Evolutionary conservation across 2,113 vertebrate species (phyloP).

Genomic region (Atherinomorus stipes): DNA sequence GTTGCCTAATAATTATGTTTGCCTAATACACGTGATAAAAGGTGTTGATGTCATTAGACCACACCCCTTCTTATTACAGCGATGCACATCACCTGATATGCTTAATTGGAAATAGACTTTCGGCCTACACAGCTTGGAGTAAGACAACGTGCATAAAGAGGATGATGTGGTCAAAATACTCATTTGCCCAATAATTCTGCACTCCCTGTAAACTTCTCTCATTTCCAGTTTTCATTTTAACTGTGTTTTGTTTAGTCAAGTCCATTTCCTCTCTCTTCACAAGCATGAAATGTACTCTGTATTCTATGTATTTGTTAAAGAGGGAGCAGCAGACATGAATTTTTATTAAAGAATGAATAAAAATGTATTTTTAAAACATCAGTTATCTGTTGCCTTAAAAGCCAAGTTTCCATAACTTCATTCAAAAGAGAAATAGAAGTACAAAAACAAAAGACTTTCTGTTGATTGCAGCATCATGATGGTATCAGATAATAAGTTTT

Average conservation of each 20-base stretch:
- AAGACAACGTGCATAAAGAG: too few relatives aligned
- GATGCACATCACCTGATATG: too few relatives aligned
- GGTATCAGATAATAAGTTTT: background rate
- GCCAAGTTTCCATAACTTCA: background rate
- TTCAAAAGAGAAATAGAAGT: background rate
- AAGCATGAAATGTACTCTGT: slow-evolving; percentile 24
- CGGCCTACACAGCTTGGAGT: too few relatives aligned
- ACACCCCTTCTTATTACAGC: too few relatives aligned
- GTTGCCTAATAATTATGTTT: too few relatives aligned
- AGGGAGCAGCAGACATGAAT: background rate
- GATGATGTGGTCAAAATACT: too few relatives aligned
- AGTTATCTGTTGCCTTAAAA: background rate
- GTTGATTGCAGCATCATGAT: background rate
- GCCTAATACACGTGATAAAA: too few relatives aligned
- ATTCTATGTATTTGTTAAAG: slow-evolving; percentile 18
- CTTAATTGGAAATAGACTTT: too few relatives aligned
- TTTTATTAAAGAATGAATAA: background rate
- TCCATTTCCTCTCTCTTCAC: slow-evolving; percentile 34
- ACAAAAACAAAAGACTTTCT: background rate
- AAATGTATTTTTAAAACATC: slow-evolving; percentile 7
- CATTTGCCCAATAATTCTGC: too few relatives aligned
- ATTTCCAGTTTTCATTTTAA: slow-evolving; percentile 36
- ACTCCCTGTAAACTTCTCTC: slow-evolving; percentile 5
- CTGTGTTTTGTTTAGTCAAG: slow-evolving; percentile 15
- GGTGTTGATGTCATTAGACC: too few relatives aligned